These are phyloP conservation scores for Globodera rostochiensis DNA, from an alignment of 1,140 invertebrate genomes.

Conservation along the genomic window DNA sequence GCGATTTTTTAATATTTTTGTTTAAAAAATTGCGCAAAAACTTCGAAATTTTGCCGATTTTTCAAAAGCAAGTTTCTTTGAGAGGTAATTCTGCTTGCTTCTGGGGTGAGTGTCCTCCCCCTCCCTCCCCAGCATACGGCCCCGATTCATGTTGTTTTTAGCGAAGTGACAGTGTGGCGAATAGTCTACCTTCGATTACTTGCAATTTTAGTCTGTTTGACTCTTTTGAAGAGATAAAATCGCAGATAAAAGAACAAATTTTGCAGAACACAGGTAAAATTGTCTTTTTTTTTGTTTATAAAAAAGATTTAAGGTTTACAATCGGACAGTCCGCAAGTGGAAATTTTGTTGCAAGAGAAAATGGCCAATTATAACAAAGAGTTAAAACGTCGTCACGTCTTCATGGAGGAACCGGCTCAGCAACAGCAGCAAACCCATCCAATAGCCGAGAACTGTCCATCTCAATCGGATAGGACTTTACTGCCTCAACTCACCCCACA, in stretches of 20 bases:
- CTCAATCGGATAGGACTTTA: background rate
- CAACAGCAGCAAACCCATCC: background rate
- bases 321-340: background rate
- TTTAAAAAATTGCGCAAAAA: background rate
- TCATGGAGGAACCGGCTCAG: background rate
- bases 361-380: background rate
- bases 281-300: background rate
- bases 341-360: background rate
- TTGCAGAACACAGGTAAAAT: background rate
- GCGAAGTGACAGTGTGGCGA: slow-evolving; percentile 7
- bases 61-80: background rate
- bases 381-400: background rate
- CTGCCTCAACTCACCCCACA: background rate
- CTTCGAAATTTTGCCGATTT: background rate
- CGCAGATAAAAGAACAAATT: background rate
- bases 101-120: background rate
- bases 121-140: background rate
- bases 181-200: background rate
- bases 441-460: background rate
- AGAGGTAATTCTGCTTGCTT: background rate
- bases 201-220: background rate
- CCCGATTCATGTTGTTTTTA: background rate
- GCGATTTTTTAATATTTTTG: background rate
- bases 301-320: background rate
- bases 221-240: background rate